Evolutionary conservation across 2,888 invertebrate genomes (phyloP).

Genomic region (Scaptomyza parva): DNA sequence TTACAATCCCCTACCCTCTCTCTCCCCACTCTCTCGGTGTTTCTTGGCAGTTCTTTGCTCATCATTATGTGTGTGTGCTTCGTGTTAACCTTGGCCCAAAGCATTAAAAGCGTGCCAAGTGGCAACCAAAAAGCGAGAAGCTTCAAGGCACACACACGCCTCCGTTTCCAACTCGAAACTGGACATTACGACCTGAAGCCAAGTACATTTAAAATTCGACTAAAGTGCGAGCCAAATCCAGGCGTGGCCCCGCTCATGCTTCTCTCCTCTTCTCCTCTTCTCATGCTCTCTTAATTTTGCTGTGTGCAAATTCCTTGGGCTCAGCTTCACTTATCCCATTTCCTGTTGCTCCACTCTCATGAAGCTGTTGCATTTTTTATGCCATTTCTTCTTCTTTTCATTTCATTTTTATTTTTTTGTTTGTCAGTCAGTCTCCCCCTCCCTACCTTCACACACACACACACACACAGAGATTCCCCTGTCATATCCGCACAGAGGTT

Average conservation of each 20-base stretch:
- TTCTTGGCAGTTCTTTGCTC: slow-evolving; percentile 39
- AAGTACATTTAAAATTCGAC: slow-evolving; percentile 68
- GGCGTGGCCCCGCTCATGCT: slow-evolving; percentile 1
- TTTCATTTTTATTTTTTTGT: slow-evolving; percentile 57
- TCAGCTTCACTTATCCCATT: slow-evolving; percentile 35
- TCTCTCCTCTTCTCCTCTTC: neutral
- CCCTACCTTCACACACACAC: slow-evolving; percentile 13
- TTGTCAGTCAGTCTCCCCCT: neutral
- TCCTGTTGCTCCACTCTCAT: slow-evolving; percentile 68
- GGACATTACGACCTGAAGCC: slow-evolving; percentile 38
- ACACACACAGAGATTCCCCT: too few relatives aligned
- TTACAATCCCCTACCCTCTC: neutral
- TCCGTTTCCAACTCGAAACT: slow-evolving; percentile 15
- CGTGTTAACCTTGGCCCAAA: slow-evolving; percentile 70
- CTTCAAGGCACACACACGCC: slow-evolving; percentile 12
- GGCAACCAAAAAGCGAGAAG: slow-evolving; percentile 40
- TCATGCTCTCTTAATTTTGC: slow-evolving; percentile 1
- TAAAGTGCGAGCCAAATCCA: slow-evolving; percentile 41
- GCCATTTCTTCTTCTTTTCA: slow-evolving; percentile 71
- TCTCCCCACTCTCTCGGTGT: neutral
- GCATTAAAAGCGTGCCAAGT: slow-evolving; percentile 79
- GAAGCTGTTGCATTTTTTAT: slow-evolving; percentile 77
- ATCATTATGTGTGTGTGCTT: slow-evolving; percentile 54
- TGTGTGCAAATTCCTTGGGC: slow-evolving; percentile 50
- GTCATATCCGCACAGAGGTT: slow-evolving; percentile 41